Base-by-base conservation (phyloP, 2,113 vertebrate species). In the Cephalopterus ornatus region DNA sequence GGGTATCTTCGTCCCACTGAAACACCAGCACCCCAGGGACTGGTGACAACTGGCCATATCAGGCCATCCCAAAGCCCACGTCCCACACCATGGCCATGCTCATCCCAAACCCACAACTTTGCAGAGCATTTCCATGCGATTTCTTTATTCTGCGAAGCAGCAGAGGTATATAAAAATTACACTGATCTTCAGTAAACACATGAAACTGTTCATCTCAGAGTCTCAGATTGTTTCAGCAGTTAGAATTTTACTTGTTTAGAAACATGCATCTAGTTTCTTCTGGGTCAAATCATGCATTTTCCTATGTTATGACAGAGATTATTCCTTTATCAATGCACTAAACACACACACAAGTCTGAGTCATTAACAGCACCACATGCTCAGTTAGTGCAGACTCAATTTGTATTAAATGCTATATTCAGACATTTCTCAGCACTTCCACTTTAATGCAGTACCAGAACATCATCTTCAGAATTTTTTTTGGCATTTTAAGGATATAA, bases 41-140 rank as follows among this genome's bases (percentile, higher is more conserved):
- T 1, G 0, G 35, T 11, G n/a, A 15, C 30, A 63, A 2, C 9
- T n/a, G 58, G 14, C 52, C 3, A 12, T 24, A 41, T 3, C 18
- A 33, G 49, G 9, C 42, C 1, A 2, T 27, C n/a, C 65, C 41
- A 70, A 28, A 56, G 33, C 50, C 42, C 41, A 14, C 14, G 10
- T 79, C 47, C 46, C 32, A 19, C 26, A 3, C 22, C 11, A 3
- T 8, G 16, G 27, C 53, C 49, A 23, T 0, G 11, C 58, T 68
- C 72, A 42, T 21, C 41, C 53, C 50, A 68, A 76, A 8, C 24
- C 12, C 21, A 7, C 1, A 5, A 12, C 19, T 46, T 49, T 14
- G 28, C 49, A 37, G 7, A 17, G 21, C 42, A 12, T 67, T 74
- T 66, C 37, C 42, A 12, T 2, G 10, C 8, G 62, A 26, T 7